Evolutionary conservation across 2,113 vertebrate species (phyloP).

Genomic region (Forbesichthys agassizii): DNA sequence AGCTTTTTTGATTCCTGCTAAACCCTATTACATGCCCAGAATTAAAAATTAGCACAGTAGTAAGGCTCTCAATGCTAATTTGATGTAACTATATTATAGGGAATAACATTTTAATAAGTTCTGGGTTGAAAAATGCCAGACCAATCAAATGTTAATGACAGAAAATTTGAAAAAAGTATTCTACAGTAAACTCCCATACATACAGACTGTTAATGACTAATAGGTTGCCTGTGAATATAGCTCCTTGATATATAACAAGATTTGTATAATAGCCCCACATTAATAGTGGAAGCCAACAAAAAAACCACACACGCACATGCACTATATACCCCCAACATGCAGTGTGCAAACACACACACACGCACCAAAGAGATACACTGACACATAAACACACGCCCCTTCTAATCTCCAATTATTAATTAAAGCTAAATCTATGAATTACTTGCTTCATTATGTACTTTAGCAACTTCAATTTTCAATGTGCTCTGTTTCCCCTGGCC

Average conservation of each 20-base stretch:
- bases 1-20: no score
- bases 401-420: constrained; percentile 90
- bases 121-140: no score
- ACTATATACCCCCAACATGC: background rate
- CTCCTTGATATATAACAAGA: constrained; percentile 95
- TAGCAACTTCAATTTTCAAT: constrained; percentile 84
- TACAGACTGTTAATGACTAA: constrained; percentile 77
- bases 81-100: no score
- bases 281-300: constrained; percentile 51
- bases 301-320: constrained; percentile 24
- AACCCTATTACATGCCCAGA: no score
- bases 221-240: constrained; percentile 81
- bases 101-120: no score
- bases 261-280: constrained; percentile 77
- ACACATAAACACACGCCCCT: constrained; percentile 3
- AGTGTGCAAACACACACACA: constrained; percentile 1
- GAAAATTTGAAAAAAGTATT: no score
- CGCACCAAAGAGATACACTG: constrained; percentile 21
- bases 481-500: constrained; percentile 80
- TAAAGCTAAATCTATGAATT: constrained; percentile 98
- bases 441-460: constrained; percentile 99
- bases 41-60: no score
- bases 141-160: no score
- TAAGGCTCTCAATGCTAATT: no score
- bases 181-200: constrained; percentile 2